Evolutionary conservation across 2,888 invertebrate species (phyloP).

Genomic region (Himalopsyche kuldschensis): DNA sequence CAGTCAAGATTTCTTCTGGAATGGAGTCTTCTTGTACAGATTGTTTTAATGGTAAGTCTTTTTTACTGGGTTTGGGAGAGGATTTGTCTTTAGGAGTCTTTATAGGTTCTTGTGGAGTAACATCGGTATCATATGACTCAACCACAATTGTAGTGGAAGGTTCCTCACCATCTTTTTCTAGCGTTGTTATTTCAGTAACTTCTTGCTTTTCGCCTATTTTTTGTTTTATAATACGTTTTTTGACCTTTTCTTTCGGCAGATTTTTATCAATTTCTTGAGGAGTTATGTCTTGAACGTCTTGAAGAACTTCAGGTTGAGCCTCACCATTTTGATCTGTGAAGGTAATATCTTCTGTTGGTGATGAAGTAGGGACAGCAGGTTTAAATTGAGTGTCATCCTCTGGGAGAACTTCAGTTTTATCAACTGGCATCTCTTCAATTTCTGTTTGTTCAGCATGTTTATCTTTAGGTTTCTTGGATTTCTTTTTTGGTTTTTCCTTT

Average conservation of each 20-base stretch:
- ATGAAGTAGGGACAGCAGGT: conserved; percentile 40
- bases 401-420: not conserved
- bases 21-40: conserved; percentile 10
- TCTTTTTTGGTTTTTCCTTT: conserved; percentile 36
- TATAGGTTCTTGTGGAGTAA: not conserved
- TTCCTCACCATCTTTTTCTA: conserved; percentile 47
- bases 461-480: conserved; percentile 31
- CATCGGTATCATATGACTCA: conserved; percentile 32
- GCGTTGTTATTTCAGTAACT: conserved; percentile 50
- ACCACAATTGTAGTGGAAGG: conserved; percentile 45
- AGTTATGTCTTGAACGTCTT: not conserved
- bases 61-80: not conserved
- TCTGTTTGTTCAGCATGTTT: conserved; percentile 38
- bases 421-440: conserved; percentile 29
- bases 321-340: not conserved
- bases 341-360: conserved; percentile 19
- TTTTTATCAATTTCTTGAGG: not conserved
- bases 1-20: conserved; percentile 25
- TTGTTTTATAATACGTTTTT: conserved; percentile 50
- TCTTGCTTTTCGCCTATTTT: conserved; percentile 50
- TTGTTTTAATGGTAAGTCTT: not conserved
- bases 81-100: not conserved
- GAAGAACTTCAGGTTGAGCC: not conserved
- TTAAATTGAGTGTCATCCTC: not conserved
- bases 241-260: conserved; percentile 21